Conservation (phyloP, 2,113 vertebrate genomes). For the Microtus ochrogaster region DNA sequence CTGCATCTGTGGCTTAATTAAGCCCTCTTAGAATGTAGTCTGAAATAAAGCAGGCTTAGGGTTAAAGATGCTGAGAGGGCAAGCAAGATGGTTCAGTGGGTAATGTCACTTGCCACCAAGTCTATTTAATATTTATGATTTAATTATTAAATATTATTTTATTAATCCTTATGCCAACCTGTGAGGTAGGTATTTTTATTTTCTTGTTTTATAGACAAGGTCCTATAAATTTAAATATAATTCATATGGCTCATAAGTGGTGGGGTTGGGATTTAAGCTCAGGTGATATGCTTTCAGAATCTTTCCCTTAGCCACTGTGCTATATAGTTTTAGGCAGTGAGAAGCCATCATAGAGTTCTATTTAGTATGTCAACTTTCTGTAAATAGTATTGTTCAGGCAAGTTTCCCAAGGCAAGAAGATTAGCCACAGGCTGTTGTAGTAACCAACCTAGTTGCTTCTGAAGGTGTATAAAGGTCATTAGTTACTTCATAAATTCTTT, state of each 20-base stretch:
- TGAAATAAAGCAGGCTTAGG: neutral
- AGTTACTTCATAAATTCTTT: constrained; percentile 40
- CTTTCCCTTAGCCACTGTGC: constrained; percentile 25
- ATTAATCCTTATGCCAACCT: constrained; percentile 48
- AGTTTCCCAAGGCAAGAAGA: constrained; percentile 44
- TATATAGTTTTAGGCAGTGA: constrained; percentile 37
- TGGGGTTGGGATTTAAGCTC: constrained; percentile 37
- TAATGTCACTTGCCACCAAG: neutral
- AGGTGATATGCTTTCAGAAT: constrained; percentile 6
- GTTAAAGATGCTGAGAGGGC: neutral
- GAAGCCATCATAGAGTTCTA: constrained; percentile 37
- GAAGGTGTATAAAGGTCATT: constrained; percentile 3
- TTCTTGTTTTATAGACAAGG: constrained; percentile 43
- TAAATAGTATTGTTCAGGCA: neutral
- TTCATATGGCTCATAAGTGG: constrained; percentile 14
- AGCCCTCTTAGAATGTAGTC: neutral
- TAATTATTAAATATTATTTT: constrained; percentile 39
- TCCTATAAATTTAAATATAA: constrained; percentile 8
- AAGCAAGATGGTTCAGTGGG: neutral
- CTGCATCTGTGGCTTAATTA: neutral
- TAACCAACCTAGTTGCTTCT: constrained; percentile 27
- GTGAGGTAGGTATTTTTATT: constrained; percentile 43
- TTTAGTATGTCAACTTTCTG: constrained; percentile 32
- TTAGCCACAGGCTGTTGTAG: neutral
- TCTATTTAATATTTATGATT: constrained; percentile 32